These are phyloP conservation scores for Plagodis dolabraria DNA, from an alignment of 2,888 invertebrate species.

Conservation along the genomic window DNA sequence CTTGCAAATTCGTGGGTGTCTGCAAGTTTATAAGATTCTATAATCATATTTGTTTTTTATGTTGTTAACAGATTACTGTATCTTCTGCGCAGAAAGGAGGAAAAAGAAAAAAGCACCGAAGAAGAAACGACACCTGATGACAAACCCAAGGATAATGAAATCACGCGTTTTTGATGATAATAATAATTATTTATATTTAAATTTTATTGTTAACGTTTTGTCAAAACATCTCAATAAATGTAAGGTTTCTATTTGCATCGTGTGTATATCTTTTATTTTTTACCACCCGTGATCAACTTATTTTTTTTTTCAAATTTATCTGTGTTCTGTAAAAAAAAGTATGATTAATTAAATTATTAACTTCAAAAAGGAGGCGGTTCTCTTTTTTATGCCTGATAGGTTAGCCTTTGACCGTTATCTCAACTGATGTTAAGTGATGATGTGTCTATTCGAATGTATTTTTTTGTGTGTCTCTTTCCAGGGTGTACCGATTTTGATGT, in stretches of 20 bases:
- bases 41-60: constrained; percentile 1
- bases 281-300: not conserved
- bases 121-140: constrained; percentile 34
- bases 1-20: not conserved
- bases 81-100: constrained; percentile 59
- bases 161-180: constrained; percentile 68
- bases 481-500: no score
- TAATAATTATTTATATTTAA: constrained; percentile 53
- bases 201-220: constrained; percentile 51
- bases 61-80: constrained; percentile 61
- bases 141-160: constrained; percentile 68
- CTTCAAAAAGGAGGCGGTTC: no score
- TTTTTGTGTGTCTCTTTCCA: no score
- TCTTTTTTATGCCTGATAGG: no score
- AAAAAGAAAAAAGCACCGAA: constrained; percentile 37
- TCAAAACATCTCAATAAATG: constrained; percentile 77
- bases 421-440: no score
- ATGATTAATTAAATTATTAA: no score
- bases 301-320: no score
- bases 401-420: no score
- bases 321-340: no score
- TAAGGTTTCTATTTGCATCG: constrained; percentile 67
- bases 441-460: no score
- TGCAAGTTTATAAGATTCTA: not conserved
- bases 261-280: constrained; percentile 33